These are phyloP conservation scores for Alaudala cheleensis DNA, from an alignment of 2,113 vertebrate genomes.

Conservation along the genomic window DNA sequence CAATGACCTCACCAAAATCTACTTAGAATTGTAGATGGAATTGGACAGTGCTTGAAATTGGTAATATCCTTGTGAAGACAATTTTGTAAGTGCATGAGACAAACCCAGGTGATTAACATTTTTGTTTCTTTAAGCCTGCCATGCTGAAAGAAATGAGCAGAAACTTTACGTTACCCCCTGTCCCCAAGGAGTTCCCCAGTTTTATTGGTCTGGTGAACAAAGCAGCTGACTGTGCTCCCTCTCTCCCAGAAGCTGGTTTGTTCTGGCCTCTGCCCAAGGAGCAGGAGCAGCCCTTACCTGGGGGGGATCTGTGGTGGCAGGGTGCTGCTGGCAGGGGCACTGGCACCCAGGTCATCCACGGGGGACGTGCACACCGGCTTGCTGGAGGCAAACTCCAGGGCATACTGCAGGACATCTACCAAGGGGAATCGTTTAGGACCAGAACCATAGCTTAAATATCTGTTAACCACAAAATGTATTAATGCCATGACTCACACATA, in stretches of 20 bases:
- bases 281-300: constrained; percentile 72
- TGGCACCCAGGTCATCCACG: constrained; percentile 89
- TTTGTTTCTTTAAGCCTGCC: background rate
- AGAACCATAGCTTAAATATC: constrained; percentile 96
- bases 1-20: background rate
- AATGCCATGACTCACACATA: constrained; percentile 31
- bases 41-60: background rate
- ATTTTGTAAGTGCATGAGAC: background rate
- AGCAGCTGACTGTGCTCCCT: background rate
- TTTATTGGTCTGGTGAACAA: background rate
- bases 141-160: background rate
- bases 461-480: constrained; percentile 72
- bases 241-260: background rate
- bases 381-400: constrained; percentile 97
- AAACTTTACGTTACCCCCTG: rapidly evolving
- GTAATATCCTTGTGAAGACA: background rate
- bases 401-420: constrained; percentile 97
- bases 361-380: constrained; percentile 96
- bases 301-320: constrained; percentile 76
- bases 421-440: constrained; percentile 98
- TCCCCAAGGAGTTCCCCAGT: background rate
- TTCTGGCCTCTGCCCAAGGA: background rate
- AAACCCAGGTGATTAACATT: background rate
- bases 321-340: constrained; percentile 80
- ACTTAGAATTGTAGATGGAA: background rate